Conservation (phyloP, 2,113 vertebrate genomes). For the Brachypteracias leptosomus region DNA sequence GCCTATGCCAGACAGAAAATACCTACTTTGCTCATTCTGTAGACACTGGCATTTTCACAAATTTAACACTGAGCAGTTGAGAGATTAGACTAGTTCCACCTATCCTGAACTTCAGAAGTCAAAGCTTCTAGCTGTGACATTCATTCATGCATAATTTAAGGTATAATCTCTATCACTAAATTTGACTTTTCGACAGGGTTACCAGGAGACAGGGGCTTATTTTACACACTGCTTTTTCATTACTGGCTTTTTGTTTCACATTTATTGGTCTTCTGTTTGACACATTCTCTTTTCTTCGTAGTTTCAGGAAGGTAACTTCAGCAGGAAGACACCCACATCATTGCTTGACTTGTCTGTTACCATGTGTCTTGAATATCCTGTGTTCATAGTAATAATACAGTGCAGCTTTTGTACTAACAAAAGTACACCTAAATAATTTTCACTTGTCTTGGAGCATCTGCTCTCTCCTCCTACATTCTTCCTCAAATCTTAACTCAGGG, state of each 20-base stretch:
- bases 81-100: background rate
- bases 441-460: conserved; percentile 29
- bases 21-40: background rate
- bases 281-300: background rate
- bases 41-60: background rate
- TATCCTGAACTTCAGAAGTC: background rate
- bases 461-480: conserved; percentile 42
- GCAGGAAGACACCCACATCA: background rate
- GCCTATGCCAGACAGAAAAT: background rate
- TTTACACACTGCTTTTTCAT: background rate
- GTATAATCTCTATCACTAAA: background rate
- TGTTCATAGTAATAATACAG: background rate
- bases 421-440: conserved; percentile 31
- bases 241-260: background rate
- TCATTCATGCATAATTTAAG: background rate
- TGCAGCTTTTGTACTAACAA: conserved; percentile 14
- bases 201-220: background rate
- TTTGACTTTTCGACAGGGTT: background rate
- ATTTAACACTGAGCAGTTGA: background rate
- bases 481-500: conserved; percentile 1
- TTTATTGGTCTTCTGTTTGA: background rate
- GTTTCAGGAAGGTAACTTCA: background rate
- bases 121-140: background rate
- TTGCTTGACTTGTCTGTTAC: background rate
- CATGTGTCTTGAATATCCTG: background rate